phyloP scores from a whole-genome alignment of 2,113 vertebrate species.

The Plestiodon gilberti region DNA sequence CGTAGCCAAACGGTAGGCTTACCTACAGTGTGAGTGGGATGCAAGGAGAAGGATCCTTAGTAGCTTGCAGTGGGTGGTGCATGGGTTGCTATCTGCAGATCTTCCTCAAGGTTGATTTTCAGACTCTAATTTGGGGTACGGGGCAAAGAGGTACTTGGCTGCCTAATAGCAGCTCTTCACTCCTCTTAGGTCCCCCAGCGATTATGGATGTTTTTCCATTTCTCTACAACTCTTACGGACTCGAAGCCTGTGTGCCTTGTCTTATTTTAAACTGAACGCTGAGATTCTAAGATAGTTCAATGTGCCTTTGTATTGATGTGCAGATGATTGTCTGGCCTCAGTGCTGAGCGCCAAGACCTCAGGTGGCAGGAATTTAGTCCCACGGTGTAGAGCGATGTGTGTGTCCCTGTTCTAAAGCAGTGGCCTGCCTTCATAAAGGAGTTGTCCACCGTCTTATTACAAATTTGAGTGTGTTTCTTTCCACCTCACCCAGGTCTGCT shows the following conservation, averaged over 20 bases:
- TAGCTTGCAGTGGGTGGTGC: background rate
- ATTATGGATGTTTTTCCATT: background rate
- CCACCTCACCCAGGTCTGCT: constrained; percentile 74
- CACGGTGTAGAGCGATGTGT: too few relatives aligned
- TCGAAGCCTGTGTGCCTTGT: background rate
- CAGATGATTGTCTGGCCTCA: background rate
- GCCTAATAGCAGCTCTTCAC: background rate
- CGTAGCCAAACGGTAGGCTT: constrained; percentile 85
- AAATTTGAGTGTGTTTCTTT: background rate
- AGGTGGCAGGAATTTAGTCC: background rate
- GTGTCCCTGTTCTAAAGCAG: too few relatives aligned
- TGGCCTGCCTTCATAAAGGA: background rate
- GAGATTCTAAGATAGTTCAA: background rate
- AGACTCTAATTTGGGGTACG: background rate
- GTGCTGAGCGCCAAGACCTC: background rate
- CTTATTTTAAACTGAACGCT: background rate
- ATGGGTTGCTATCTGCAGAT: background rate
- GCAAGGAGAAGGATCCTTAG: background rate
- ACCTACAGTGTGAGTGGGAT: background rate
- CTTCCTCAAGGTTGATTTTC: background rate
- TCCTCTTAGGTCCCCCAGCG: background rate
- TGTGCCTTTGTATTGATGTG: background rate
- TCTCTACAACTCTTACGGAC: background rate
- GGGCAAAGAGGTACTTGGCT: background rate
- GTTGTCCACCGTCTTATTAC: background rate